These are phyloP conservation scores for Alcis repandata DNA, from an alignment of 2,888 invertebrate genomes.

Conservation along the genomic window DNA sequence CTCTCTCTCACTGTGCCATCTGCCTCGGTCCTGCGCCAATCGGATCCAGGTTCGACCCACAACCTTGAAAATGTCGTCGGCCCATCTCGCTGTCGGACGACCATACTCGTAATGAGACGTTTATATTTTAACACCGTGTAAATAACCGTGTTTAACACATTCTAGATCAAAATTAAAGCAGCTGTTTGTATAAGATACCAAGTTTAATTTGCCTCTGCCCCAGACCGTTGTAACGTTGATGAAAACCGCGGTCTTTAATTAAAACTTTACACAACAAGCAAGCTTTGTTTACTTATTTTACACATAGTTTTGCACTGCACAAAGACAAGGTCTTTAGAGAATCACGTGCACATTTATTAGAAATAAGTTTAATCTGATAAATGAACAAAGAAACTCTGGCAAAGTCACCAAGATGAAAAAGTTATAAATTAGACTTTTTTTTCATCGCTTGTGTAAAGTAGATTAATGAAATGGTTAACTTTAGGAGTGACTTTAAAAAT, in stretches of 20 bases:
- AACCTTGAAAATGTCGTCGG: too few species aligned
- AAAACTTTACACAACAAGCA: slow-evolving; percentile 55
- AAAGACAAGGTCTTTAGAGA: neutral
- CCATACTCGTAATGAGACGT: neutral
- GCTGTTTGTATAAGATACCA: slow-evolving; percentile 29
- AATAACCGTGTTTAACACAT: neutral
- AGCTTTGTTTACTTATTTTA: slow-evolving; percentile 33
- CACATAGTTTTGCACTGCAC: slow-evolving; percentile 24
- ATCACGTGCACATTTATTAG: neutral
- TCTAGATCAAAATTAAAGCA: slow-evolving; percentile 13
- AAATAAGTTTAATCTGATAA: too few species aligned
- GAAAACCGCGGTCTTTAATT: slow-evolving; percentile 60
- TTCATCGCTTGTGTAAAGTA: neutral
- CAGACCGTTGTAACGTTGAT: slow-evolving; percentile 53
- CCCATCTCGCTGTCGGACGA: too few species aligned
- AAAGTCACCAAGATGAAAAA: neutral
- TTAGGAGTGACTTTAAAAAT: slow-evolving; percentile 5
- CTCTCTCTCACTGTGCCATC: too few species aligned
- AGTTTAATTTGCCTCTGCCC: slow-evolving; percentile 44
- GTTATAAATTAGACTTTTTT: neutral
- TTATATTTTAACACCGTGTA: neutral
- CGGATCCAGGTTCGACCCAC: too few species aligned
- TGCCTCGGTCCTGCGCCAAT: too few species aligned
- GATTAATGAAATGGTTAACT: slow-evolving; percentile 6
- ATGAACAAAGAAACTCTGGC: neutral